These are phyloP conservation scores for Pagetopsis macropterus DNA, from an alignment of 2,797 vertebrate species.

Conservation along the genomic window DNA sequence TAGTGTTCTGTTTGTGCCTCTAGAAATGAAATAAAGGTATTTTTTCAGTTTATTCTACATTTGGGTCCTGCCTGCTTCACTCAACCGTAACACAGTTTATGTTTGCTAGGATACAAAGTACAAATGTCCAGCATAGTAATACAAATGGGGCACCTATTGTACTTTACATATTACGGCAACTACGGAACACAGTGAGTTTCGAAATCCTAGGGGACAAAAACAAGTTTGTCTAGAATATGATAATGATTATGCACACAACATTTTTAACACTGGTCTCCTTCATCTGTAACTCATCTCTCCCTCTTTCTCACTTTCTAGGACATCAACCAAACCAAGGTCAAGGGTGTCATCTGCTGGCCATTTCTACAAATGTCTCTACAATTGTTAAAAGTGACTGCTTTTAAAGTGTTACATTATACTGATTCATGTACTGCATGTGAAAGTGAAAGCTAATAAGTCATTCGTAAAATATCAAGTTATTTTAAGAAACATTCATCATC, in stretches of 20 bases:
- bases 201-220: no score
- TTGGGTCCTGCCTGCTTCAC: no score
- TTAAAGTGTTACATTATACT: background rate
- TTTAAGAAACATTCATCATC: background rate
- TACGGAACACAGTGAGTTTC: background rate
- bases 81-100: no score
- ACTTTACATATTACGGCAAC: background rate
- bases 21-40: no score
- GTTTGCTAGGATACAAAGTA: background rate
- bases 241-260: no score
- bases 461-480: background rate
- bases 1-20: no score
- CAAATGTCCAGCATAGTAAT: slow-evolving; percentile 16
- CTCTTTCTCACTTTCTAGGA: background rate
- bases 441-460: background rate
- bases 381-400: background rate
- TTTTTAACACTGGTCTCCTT: no score
- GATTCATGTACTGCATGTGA: background rate
- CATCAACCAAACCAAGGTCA: background rate
- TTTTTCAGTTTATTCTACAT: no score
- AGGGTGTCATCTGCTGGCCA: slow-evolving; percentile 36
- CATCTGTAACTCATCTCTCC: background rate
- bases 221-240: no score
- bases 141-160: background rate
- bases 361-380: background rate